Evolutionary conservation across 2,113 vertebrate species (phyloP).

Genomic region (Perognathus longimembris): DNA sequence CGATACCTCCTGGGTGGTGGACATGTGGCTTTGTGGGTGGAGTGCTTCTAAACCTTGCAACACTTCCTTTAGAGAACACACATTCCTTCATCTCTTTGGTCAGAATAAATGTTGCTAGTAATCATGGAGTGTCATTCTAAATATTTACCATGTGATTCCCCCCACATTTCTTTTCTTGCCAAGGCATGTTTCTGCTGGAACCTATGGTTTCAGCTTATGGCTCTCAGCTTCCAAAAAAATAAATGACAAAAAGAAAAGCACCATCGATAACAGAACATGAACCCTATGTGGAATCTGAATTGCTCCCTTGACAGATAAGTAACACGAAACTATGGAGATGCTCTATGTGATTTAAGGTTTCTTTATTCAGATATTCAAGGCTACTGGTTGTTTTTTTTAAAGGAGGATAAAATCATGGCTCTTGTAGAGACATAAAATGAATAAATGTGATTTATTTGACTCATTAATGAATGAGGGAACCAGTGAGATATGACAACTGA

Average conservation of each 20-base stretch:
- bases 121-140: conserved; percentile 52
- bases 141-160: conserved; percentile 49
- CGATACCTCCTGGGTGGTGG: conserved; percentile 41
- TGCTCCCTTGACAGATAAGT: not conserved
- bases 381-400: not conserved
- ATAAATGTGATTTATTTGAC: conserved; percentile 12
- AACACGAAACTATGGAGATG: conserved; percentile 24
- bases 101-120: conserved; percentile 53
- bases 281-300: not conserved
- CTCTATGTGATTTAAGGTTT: conserved; percentile 54
- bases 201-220: conserved; percentile 24
- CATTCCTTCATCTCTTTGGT: conserved; percentile 30
- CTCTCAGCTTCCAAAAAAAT: conserved; percentile 52
- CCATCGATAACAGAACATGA: not conserved
- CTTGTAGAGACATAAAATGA: not conserved
- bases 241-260: conserved; percentile 32
- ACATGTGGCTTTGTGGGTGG: not conserved
- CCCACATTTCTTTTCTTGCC: conserved; percentile 58
- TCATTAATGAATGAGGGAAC: conserved; percentile 48
- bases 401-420: conserved; percentile 22
- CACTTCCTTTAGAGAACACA: not conserved
- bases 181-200: not conserved
- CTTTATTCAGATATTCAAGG: conserved; percentile 51
- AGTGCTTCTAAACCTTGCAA: not conserved
- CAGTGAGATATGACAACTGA: not conserved